These are phyloP conservation scores for Copidosoma floridanum DNA, from an alignment of 1,140 invertebrate species.

Conservation along the genomic window DNA sequence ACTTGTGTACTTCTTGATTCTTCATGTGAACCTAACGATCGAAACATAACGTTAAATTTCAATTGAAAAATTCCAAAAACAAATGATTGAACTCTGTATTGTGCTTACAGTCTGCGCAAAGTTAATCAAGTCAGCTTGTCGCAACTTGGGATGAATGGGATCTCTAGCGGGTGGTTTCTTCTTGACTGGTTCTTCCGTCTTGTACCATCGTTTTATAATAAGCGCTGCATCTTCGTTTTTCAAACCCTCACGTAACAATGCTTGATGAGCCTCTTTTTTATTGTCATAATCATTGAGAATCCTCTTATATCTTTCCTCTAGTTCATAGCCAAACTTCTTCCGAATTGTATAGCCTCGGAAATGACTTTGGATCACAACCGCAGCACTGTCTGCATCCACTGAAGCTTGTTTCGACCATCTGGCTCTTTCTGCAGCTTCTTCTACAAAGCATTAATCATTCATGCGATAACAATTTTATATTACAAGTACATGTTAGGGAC, in stretches of 20 bases:
- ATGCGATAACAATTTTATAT: too few relatives aligned
- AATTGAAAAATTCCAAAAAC: neutral
- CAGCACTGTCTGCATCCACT: constrained; percentile 57
- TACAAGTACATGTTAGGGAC: too few relatives aligned
- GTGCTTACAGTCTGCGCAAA: constrained; percentile 57
- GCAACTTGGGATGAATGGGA: constrained; percentile 45
- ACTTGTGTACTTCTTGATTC: constrained; percentile 70
- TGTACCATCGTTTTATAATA: constrained; percentile 54
- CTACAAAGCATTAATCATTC: too few relatives aligned
- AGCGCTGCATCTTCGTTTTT: constrained; percentile 55
- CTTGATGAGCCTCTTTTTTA: constrained; percentile 48
- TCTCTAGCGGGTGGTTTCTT: constrained; percentile 41
- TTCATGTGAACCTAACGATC: constrained; percentile 65
- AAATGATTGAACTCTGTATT: neutral
- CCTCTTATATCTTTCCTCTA: constrained; percentile 55
- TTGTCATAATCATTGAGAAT: constrained; percentile 50
- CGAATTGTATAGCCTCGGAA: constrained; percentile 67
- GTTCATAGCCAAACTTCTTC: constrained; percentile 61
- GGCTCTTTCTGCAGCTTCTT: constrained; percentile 20
- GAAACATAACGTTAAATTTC: too few relatives aligned
- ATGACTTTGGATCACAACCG: constrained; percentile 67
- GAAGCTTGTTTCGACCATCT: neutral
- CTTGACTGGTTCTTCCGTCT: constrained; percentile 40
- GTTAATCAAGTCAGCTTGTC: constrained; percentile 56
- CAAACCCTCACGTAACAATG: constrained; percentile 52